Evolutionary conservation across 2,797 vertebrate species (phyloP).

Genomic region (Limosa lapponica): DNA sequence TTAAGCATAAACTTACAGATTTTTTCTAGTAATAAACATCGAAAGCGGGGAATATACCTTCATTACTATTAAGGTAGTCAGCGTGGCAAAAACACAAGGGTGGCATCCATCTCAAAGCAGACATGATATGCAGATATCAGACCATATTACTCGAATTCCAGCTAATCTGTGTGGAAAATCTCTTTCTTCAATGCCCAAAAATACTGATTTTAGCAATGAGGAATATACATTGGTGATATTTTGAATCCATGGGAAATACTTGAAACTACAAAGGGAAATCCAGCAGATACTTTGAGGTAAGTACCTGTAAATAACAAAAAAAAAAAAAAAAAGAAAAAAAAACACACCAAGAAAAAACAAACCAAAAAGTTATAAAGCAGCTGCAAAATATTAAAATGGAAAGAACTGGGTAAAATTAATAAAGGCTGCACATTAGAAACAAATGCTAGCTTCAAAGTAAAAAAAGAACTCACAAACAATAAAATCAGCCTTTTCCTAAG

Average conservation of each 20-base stretch:
- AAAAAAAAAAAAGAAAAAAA: not conserved
- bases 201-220: not conserved
- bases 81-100: not conserved
- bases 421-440: not conserved
- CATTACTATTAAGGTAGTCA: not conserved
- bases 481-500: not conserved
- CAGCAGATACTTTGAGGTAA: not conserved
- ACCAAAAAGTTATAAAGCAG: not conserved
- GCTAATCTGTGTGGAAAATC: not conserved
- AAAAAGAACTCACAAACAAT: not conserved
- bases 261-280: not conserved
- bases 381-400: not conserved
- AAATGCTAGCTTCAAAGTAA: not conserved
- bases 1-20: not conserved
- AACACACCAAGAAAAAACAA: too few species aligned
- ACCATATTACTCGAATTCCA: not conserved
- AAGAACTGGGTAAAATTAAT: not conserved
- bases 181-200: not conserved
- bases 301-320: not conserved
- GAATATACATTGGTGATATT: not conserved
- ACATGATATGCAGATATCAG: not conserved
- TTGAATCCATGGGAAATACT: not conserved
- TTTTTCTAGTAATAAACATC: not conserved
- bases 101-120: not conserved
- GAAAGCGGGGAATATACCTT: not conserved